phyloP scores from a whole-genome alignment of 2,888 invertebrate genomes.

The Noctuana brunneofusca region DNA sequence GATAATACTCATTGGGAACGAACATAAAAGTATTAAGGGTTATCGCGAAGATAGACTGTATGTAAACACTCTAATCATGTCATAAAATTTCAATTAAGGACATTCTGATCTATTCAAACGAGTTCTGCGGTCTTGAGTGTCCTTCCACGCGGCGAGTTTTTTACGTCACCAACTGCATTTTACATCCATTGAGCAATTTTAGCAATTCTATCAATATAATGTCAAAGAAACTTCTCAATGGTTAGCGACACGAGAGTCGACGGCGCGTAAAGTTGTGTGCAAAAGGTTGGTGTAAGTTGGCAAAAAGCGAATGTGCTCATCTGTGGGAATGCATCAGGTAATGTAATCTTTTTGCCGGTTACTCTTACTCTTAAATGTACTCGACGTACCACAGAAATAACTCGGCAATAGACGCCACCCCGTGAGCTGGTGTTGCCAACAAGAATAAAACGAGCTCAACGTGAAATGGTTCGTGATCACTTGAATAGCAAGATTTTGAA shows the following conservation, averaged over 20 bases:
- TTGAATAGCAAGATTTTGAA: slow-evolving; percentile 52
- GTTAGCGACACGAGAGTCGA: neutral
- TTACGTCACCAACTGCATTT: neutral
- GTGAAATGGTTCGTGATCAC: slow-evolving; percentile 43
- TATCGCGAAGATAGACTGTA: slow-evolving; percentile 33
- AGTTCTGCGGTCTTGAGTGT: slow-evolving; percentile 38
- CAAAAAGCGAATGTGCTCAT: slow-evolving; percentile 57
- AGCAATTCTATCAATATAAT: neutral
- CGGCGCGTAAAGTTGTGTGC: slow-evolving; percentile 2
- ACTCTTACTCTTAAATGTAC: slow-evolving; percentile 48
- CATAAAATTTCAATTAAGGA: slow-evolving; percentile 45
- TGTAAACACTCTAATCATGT: slow-evolving; percentile 40
- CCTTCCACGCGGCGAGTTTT: neutral
- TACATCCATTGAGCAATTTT: neutral
- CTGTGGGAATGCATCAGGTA: slow-evolving; percentile 73
- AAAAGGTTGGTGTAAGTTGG: slow-evolving; percentile 36
- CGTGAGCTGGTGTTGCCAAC: slow-evolving; percentile 45
- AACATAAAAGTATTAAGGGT: slow-evolving; percentile 32
- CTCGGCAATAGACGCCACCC: slow-evolving; percentile 45
- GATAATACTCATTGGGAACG: slow-evolving; percentile 25
- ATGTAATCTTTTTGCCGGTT: slow-evolving; percentile 69
- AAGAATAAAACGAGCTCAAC: slow-evolving; percentile 42
- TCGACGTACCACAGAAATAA: slow-evolving; percentile 47
- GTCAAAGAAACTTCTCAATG: neutral
- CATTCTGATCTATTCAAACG: slow-evolving; percentile 38